Percentiles rank a stretch among this genome's conserved stretches.
phyloP scores from a whole-genome alignment of 2,797 vertebrate species.

The Heteromormyrus szaboi region DNA sequence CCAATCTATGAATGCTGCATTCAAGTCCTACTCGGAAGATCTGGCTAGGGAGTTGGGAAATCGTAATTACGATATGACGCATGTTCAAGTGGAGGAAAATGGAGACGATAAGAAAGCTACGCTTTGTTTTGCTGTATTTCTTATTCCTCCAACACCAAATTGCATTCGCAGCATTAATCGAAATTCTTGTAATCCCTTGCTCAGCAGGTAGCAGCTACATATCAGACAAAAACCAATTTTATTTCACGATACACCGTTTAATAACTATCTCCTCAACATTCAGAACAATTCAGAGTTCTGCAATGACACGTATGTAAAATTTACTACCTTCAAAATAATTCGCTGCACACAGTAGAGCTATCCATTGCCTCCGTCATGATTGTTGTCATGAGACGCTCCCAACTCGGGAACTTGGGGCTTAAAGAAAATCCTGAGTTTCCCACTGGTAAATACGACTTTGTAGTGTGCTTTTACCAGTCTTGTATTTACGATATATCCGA shows the following conservation, averaged over 20 bases:
- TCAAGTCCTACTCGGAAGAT: neutral
- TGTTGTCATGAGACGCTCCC: neutral
- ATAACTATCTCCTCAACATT: neutral
- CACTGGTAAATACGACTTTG: neutral
- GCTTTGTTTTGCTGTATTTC: neutral
- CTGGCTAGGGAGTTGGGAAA: neutral
- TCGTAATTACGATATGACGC: neutral
- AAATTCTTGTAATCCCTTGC: neutral
- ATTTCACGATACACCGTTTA: neutral
- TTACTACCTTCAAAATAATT: neutral
- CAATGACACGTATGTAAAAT: neutral
- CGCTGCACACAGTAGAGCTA: neutral
- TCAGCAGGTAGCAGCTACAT: neutral
- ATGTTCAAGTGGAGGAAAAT: neutral
- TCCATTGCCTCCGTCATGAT: neutral
- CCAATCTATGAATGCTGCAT: neutral
- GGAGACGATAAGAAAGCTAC: neutral
- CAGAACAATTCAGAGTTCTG: neutral
- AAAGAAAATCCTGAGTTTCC: neutral
- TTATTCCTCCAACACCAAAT: neutral
- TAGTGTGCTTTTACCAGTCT: neutral
- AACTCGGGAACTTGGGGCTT: neutral
- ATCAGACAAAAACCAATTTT: neutral
- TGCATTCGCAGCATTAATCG: neutral
- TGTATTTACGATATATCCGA: neutral